phyloP scores from a whole-genome alignment of 2,113 vertebrate genomes.

The Microtus pennsylvanicus region DNA sequence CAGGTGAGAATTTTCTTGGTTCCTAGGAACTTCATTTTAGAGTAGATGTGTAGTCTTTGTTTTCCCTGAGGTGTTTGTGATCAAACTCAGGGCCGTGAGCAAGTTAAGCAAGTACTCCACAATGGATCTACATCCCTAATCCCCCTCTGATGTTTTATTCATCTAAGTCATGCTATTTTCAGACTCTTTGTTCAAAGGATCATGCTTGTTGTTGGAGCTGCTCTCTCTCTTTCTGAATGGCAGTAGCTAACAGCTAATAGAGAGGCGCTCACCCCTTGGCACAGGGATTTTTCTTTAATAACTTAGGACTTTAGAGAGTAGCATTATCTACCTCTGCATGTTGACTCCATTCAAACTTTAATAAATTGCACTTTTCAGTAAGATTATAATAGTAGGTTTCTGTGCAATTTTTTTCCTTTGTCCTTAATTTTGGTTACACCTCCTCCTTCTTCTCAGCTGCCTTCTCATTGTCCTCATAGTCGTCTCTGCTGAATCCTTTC shows the following conservation, averaged over 20 bases:
- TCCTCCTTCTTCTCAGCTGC: no score
- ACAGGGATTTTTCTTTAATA: background rate
- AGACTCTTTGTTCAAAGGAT: background rate
- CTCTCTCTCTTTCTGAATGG: background rate
- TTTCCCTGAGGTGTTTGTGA: background rate
- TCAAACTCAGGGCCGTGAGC: background rate
- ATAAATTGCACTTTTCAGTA: background rate
- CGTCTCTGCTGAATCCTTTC: background rate
- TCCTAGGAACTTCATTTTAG: background rate
- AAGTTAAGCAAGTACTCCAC: background rate
- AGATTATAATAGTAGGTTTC: background rate
- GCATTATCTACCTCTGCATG: no score
- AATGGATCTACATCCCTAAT: background rate
- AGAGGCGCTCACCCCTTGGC: background rate
- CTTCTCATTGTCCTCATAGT: no score
- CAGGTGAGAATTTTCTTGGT: background rate
- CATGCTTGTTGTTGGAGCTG: background rate
- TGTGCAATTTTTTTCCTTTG: background rate
- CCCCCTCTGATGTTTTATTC: background rate
- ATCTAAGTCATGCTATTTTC: background rate
- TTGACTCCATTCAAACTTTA: no score
- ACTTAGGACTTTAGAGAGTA: background rate
- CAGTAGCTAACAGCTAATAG: background rate
- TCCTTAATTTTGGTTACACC: background rate
- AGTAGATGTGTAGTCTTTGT: background rate